These are phyloP conservation scores for Pterostichus niger DNA, from an alignment of 2,888 invertebrate species.

Conservation along the genomic window DNA sequence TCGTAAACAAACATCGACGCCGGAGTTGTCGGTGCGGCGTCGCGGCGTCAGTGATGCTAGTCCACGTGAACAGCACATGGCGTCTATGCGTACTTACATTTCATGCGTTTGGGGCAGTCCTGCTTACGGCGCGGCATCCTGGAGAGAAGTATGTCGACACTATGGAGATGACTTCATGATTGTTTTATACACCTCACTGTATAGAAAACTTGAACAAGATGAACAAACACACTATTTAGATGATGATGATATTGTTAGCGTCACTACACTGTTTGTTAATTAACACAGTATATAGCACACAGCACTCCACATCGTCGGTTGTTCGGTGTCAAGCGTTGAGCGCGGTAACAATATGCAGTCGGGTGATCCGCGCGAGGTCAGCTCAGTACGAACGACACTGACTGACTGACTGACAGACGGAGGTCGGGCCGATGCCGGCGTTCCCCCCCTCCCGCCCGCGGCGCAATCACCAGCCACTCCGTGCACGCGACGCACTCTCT, in stretches of 20 bases:
- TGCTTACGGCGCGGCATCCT: slow-evolving; percentile 79
- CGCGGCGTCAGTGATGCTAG: background rate
- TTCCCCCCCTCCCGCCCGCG: slow-evolving; percentile 71
- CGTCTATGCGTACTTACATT: slow-evolving; percentile 75
- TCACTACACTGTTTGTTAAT: too few relatives aligned
- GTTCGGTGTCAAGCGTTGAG: too few relatives aligned
- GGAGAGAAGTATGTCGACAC: slow-evolving; percentile 66
- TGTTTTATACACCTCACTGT: too few relatives aligned
- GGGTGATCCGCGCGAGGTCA: slow-evolving; percentile 51
- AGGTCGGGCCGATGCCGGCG: slow-evolving; percentile 64
- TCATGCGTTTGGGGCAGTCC: slow-evolving; percentile 79
- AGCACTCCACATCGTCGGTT: background rate
- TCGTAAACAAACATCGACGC: slow-evolving; percentile 49
- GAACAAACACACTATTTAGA: background rate
- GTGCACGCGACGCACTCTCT: slow-evolving; percentile 64
- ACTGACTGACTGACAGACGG: slow-evolving; percentile 77
- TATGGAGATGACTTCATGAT: slow-evolving; percentile 69
- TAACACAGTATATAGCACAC: too few relatives aligned
- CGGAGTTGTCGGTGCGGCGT: background rate
- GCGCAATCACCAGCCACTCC: slow-evolving; percentile 75
- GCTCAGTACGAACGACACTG: slow-evolving; percentile 65
- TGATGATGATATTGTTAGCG: too few relatives aligned
- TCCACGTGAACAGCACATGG: slow-evolving; percentile 31
- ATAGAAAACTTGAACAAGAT: too few relatives aligned
- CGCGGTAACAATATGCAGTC: background rate